A percentile compares a stretch with the other conserved stretches of the same genome.
phyloP scores from a whole-genome alignment of 2,113 vertebrate genomes.

The Phainopepla nitens region DNA sequence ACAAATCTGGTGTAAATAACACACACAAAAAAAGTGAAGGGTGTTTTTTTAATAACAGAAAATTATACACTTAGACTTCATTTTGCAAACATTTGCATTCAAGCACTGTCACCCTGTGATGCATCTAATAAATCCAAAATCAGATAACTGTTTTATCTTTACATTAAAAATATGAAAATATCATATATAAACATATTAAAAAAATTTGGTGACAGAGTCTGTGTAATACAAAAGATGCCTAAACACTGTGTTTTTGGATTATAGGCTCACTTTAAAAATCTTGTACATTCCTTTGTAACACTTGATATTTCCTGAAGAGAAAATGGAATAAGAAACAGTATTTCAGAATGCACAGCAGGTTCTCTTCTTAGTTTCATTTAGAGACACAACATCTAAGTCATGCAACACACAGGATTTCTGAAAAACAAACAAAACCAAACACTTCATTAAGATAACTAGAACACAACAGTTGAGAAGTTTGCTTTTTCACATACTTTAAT shows the following conservation, averaged over 20 bases:
- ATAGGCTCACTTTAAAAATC: neutral
- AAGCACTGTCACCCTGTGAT: neutral
- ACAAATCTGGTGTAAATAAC: neutral
- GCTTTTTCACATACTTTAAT: neutral
- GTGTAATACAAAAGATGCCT: neutral
- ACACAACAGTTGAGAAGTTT: neutral
- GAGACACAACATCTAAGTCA: slow-evolving; percentile 50
- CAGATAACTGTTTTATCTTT: neutral
- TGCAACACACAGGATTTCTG: slow-evolving; percentile 44
- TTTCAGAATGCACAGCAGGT: slow-evolving; percentile 59
- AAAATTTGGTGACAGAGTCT: neutral
- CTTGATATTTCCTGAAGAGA: neutral
- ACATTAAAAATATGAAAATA: slow-evolving; percentile 32
- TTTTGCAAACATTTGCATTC: neutral
- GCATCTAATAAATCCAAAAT: neutral
- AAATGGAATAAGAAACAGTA: neutral
- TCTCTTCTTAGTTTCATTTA: slow-evolving; percentile 52
- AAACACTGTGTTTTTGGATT: neutral
- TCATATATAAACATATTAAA: slow-evolving; percentile 12
- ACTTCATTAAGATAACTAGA: neutral
- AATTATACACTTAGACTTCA: neutral
- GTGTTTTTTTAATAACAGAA: slow-evolving; percentile 17
- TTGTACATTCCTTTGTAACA: neutral
- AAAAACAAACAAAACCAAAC: slow-evolving; percentile 32
- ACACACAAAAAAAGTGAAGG: neutral